These are phyloP conservation scores for Batillaria attramentaria DNA, from an alignment of 1,140 invertebrate species.

Conservation along the genomic window DNA sequence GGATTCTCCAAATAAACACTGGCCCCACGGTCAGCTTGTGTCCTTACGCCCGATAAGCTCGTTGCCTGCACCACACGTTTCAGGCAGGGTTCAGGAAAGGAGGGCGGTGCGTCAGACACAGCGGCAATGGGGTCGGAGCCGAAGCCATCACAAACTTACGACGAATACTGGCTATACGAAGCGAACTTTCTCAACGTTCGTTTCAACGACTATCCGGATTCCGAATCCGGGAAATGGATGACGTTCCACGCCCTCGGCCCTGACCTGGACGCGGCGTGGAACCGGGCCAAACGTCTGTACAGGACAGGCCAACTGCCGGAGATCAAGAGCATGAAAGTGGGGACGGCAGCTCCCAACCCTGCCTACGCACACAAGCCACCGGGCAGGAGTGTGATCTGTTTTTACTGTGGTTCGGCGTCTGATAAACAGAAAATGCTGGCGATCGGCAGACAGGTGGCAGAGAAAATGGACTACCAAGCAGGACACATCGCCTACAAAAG, in stretches of 20 bases:
- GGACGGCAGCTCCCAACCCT: not conserved
- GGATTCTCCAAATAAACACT: too few relatives aligned
- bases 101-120: too few relatives aligned
- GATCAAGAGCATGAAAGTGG: slow-evolving; percentile 11
- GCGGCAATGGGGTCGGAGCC: too few relatives aligned
- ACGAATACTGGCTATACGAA: too few relatives aligned
- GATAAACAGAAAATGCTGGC: slow-evolving; percentile 10
- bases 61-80: too few relatives aligned
- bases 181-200: too few relatives aligned
- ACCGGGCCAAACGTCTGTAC: slow-evolving; percentile 14
- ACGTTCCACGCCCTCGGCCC: not conserved
- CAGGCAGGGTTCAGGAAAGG: too few relatives aligned
- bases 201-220: not conserved
- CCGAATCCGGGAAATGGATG: slow-evolving; percentile 14
- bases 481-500: not conserved
- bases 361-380: too few relatives aligned
- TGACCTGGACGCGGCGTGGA: not conserved
- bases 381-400: slow-evolving; percentile 9
- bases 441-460: not conserved
- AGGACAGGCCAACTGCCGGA: not conserved
- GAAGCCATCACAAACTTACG: too few relatives aligned
- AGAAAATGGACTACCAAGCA: slow-evolving; percentile 10
- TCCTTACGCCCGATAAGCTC: too few relatives aligned
- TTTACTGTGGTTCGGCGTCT: slow-evolving; percentile 17
- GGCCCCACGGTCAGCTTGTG: too few relatives aligned